phyloP scores from a whole-genome alignment of 2,113 vertebrate genomes.

The Uria aalge region DNA sequence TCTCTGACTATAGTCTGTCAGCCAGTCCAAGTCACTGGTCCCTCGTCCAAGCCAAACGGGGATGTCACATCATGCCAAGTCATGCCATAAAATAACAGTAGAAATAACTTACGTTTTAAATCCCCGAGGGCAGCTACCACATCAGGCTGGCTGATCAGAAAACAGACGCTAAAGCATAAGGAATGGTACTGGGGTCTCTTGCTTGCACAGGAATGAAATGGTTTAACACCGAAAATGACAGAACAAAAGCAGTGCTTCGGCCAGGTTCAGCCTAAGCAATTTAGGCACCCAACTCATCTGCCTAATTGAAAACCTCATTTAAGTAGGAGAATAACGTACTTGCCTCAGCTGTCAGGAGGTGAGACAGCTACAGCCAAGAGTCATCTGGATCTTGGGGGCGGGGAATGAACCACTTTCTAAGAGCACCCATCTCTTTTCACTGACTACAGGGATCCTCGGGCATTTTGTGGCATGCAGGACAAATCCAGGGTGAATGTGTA shows the following conservation, averaged over 20 bases:
- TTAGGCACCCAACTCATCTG: not conserved
- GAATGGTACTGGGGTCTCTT: not conserved
- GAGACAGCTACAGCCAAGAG: not conserved
- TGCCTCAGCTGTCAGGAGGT: not conserved
- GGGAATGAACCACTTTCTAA: not conserved
- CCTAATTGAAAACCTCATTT: not conserved
- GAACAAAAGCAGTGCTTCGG: not conserved
- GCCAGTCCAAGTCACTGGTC: conserved; percentile 20
- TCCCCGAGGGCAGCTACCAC: not conserved
- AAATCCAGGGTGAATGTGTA: not conserved
- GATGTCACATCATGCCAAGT: conserved; percentile 35
- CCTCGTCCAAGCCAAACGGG: not conserved
- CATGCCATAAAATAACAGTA: conserved; percentile 31
- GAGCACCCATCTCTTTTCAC: not conserved
- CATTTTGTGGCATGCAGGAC: not conserved
- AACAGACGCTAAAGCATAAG: rapidly evolving
- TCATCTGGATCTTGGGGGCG: not conserved
- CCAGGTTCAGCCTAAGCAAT: not conserved
- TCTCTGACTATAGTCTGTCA: conserved; percentile 37
- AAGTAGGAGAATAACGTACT: not conserved
- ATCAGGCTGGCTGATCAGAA: not conserved
- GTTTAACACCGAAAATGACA: not conserved
- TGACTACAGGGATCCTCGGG: not conserved
- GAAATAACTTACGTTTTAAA: not conserved
- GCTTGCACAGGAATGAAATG: not conserved